These are phyloP conservation scores for Gorsachius goisagi DNA, from an alignment of 2,113 vertebrate genomes.

Conservation along the genomic window DNA sequence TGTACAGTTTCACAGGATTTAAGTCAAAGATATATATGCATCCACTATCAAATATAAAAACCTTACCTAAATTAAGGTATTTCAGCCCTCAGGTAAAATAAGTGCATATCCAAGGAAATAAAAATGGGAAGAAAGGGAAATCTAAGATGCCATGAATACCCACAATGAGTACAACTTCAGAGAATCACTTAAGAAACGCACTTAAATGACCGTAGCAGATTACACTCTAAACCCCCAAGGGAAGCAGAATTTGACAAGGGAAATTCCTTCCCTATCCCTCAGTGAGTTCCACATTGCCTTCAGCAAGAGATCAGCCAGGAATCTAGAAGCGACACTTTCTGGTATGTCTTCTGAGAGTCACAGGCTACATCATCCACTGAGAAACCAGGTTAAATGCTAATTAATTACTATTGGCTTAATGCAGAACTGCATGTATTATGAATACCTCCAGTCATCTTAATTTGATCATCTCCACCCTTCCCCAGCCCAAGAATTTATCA, in stretches of 20 bases:
- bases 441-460: not conserved
- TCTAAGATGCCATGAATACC: not conserved
- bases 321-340: not conserved
- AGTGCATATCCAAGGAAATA: not conserved
- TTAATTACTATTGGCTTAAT: not conserved
- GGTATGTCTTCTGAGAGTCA: not conserved
- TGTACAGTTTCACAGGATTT: not conserved
- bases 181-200: not conserved
- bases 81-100: not conserved
- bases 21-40: not conserved
- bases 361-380: not conserved
- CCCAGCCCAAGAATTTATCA: not conserved
- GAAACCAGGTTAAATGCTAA: not conserved
- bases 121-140: not conserved
- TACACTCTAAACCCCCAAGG: not conserved
- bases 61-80: not conserved
- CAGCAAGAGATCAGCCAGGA: not conserved
- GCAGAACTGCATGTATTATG: not conserved
- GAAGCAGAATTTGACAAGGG: not conserved
- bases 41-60: not conserved
- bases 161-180: fast-evolving
- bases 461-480: not conserved
- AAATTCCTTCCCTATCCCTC: not conserved
- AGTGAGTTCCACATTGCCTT: not conserved
- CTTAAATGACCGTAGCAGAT: not conserved